A percentile compares a stretch with the other conserved stretches of the same genome.
Evolutionary conservation across 2,888 invertebrate species (phyloP).

Genomic region (Amphipyra tragopoginis): DNA sequence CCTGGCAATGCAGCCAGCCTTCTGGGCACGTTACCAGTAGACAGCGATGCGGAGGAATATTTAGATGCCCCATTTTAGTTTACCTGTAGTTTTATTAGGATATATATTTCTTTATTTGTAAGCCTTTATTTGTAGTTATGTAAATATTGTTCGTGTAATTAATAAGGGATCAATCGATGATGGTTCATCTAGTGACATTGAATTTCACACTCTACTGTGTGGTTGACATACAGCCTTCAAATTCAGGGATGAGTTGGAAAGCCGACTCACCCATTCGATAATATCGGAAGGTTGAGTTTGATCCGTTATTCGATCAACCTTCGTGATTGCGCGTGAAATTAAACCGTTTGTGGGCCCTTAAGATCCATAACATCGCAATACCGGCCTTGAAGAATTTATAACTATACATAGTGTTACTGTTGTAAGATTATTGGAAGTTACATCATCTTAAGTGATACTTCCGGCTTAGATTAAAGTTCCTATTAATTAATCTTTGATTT

Average conservation of each 20-base stretch:
- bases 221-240: neutral
- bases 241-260: neutral
- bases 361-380: neutral
- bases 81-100: too few relatives aligned
- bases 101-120: too few relatives aligned
- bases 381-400: neutral
- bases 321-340: conserved; percentile 36
- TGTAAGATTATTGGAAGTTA: conserved; percentile 26
- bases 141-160: too few relatives aligned
- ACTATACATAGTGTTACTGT: conserved; percentile 1
- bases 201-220: too few relatives aligned
- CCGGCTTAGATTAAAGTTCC: conserved; percentile 34
- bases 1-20: too few relatives aligned
- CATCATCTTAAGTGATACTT: conserved; percentile 33
- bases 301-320: conserved; percentile 28
- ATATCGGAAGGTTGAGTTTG: conserved; percentile 2
- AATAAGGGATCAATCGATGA: too few relatives aligned
- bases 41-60: too few relatives aligned
- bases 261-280: neutral
- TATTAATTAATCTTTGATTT: conserved; percentile 35
- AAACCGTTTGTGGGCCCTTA: conserved; percentile 16
- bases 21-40: too few relatives aligned
- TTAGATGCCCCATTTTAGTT: too few relatives aligned
- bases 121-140: too few relatives aligned
- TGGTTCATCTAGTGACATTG: too few relatives aligned